These are phyloP conservation scores for Laodelphax striatellus DNA, from an alignment of 1,140 invertebrate species.

Conservation along the genomic window DNA sequence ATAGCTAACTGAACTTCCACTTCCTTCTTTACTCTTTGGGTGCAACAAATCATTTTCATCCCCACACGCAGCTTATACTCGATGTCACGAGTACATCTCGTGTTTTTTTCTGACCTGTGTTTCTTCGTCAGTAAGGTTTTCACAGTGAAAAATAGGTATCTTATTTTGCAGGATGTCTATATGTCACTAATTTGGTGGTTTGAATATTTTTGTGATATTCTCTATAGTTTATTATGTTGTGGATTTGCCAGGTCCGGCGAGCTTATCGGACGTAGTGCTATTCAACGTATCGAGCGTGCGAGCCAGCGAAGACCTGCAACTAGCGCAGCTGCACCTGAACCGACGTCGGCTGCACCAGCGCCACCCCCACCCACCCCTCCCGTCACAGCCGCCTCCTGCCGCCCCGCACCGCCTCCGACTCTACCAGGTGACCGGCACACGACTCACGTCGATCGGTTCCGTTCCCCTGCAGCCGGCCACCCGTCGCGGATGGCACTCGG, in stretches of 20 bases:
- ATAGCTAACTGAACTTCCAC: no score
- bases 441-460: constrained; percentile 27
- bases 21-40: no score
- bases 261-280: constrained; percentile 11
- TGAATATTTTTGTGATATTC: no score
- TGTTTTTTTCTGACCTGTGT: no score
- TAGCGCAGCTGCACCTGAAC: constrained; percentile 47
- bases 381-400: constrained; percentile 26
- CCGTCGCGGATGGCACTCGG: constrained; percentile 23
- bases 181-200: no score
- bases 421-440: constrained; percentile 25
- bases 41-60: no score
- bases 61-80: no score
- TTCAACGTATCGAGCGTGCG: constrained; percentile 41
- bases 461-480: constrained; percentile 28
- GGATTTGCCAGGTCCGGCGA: neutral
- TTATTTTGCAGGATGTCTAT: no score
- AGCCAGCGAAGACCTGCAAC: constrained; percentile 38
- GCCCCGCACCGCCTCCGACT: constrained; percentile 29
- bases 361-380: constrained; percentile 23
- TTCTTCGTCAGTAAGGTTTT: no score
- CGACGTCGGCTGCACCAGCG: constrained; percentile 32
- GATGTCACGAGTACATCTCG: no score
- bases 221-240: no score
- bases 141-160: no score